Base-by-base conservation (phyloP, 2,888 invertebrate species). In the Neoscelio sp. region DNA sequence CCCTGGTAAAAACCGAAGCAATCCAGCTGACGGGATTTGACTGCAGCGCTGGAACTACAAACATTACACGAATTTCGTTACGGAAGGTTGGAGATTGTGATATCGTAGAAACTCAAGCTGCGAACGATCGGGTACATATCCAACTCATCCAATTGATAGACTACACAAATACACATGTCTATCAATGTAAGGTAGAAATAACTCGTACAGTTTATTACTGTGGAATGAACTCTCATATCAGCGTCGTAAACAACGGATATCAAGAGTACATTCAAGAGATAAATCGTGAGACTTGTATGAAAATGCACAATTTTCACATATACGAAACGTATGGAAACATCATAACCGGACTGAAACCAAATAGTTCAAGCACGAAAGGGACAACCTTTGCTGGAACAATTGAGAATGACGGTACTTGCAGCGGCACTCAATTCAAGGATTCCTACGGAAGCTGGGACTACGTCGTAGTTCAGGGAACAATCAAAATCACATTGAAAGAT, bases 401-500 rank as follows among this genome's bases (percentile, higher is more conserved):
- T 20, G 38, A 35, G 2, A 12, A 40, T 12, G 13, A 40, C 6
- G 40, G 40, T 13, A 13, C n/a, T 17, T 50, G 50, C 26, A 1
- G 5, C 1, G 50, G 50, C 5, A 17, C 7, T 8, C 2, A n/a
- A 3, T 50, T 8, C n/a, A 17, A 6, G 1, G 50, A 33, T 12
- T 2, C 4, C 7, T 50, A 30, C 8, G 50, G 50, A 15, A 12
- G 10, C 4, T 50, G 50, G 50, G 5, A 15, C n/a, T n/a, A 50
- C 13, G 50, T 30, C 26, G n/a, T 33, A n/a, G 50, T 50, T 8
- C 23, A 40, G 8, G 38, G 20, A 13, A 40, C 18, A 13, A 26
- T 67, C 0, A 67, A 52, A 12, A 42, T 67, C 6, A 44, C 44
- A 1, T 4, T 67, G 2, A 10, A 2, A 3, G 67, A 67, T 35